Conservation (phyloP, 1,140 invertebrate genomes). For the Platyscapa corneri region DNA sequence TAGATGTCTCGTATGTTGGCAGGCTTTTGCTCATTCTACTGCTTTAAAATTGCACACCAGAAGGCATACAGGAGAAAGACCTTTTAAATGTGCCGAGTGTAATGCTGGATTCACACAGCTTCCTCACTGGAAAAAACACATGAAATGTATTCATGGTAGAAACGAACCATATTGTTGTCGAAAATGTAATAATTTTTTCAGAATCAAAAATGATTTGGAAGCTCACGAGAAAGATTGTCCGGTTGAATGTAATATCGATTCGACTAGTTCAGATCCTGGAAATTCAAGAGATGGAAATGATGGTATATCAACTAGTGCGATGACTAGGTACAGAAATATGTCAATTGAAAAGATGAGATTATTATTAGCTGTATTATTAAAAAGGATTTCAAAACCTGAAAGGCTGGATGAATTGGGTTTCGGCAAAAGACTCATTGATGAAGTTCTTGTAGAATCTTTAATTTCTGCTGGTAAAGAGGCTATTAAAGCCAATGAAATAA, state of each 20-base stretch:
- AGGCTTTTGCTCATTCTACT: slow-evolving; percentile 89
- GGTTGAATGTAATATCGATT: slow-evolving; percentile 65
- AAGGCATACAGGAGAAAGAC: slow-evolving; percentile 87
- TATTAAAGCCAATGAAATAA: slow-evolving; percentile 69
- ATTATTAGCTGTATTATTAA: slow-evolving; percentile 84
- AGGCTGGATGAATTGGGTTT: slow-evolving; percentile 85
- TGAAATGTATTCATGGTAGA: slow-evolving; percentile 86
- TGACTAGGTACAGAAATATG: slow-evolving; percentile 72
- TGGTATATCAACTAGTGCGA: slow-evolving; percentile 70
- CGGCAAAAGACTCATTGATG: slow-evolving; percentile 87
- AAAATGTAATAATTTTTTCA: slow-evolving; percentile 83
- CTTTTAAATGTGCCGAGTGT: slow-evolving; percentile 82
- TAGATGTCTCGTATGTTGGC: slow-evolving; percentile 85
- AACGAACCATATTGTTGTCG: slow-evolving; percentile 82
- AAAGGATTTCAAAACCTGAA: slow-evolving; percentile 86
- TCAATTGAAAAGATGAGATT: slow-evolving; percentile 84
- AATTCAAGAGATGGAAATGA: slow-evolving; percentile 75
- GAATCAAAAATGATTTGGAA: slow-evolving; percentile 83
- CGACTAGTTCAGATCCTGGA: slow-evolving; percentile 54
- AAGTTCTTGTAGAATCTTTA: slow-evolving; percentile 85
- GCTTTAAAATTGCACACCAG: slow-evolving; percentile 86
- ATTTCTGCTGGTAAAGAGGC: slow-evolving; percentile 82
- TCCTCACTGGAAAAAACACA: slow-evolving; percentile 88
- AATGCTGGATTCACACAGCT: slow-evolving; percentile 85
- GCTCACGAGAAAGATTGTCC: slow-evolving; percentile 77